Evolutionary conservation across 1,140 invertebrate species (phyloP), one percentile per base, ranked within the genome.

Genomic region (Steinernema khuongi): DNA sequence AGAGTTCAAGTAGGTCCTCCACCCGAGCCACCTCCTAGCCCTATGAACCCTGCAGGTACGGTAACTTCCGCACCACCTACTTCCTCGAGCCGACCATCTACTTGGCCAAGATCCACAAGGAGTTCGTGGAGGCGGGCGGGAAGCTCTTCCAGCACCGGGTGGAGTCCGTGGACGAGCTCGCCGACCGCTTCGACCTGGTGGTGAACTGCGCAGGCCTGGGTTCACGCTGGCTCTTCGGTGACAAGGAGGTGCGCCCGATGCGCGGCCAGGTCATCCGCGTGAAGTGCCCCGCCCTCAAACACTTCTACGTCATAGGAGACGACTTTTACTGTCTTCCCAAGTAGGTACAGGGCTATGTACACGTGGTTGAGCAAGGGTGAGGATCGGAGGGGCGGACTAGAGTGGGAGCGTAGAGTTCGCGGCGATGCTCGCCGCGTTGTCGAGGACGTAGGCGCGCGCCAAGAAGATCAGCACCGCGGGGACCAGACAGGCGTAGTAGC

Each of bases 181-280:
- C 71, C 32, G 79, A 74, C 14, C 68, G 90, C 60, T 93, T 89
- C 83, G 91, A 96, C 85, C 86, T 93, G 1, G 88, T 95, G 30
- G 89, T 97, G 1, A 97, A 97, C 85, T 96, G 94, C 82, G 89
- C 91, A 0, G 94, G 94, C 1, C 86, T 96, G 32, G 92, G 91
- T 2, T 90, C 93, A 14, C 90, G 90, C 82, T 85, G 89, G 78
- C 87, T 97, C 26, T 91, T 91, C 77, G 87, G 89, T 32, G 94
- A 97, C 85, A 82, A 87, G 71, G 88, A 90, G 81, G 80, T 96
- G 7, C 0, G 1, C 4, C 33, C 70, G 28, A 89, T 96, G 18
- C 89, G 92, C 72, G 94, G 94, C 2, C 94, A 97, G 88, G 89
- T 96, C 0, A 87, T 91, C n/a, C 93, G 92, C 88, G 92, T 92